Conservation (phyloP, 2,888 invertebrate species). For the Dioctria rufipes region DNA sequence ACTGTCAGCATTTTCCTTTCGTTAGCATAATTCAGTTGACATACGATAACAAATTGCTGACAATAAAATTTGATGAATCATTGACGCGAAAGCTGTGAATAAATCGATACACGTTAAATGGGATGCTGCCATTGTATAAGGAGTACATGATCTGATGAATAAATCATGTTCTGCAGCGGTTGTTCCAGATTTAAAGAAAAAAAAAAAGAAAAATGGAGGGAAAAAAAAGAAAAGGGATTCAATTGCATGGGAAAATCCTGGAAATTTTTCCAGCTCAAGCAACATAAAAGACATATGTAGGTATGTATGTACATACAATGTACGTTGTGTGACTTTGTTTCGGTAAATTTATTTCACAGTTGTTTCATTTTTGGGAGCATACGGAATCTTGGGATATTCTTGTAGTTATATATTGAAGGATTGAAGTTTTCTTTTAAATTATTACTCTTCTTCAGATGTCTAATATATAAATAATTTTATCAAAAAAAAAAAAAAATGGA, state of each 20-base stretch:
- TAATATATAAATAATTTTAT: too few relatives aligned
- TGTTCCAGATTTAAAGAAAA: conserved; percentile 24
- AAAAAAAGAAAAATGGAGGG: neutral
- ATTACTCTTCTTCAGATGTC: too few relatives aligned
- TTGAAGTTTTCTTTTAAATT: too few relatives aligned
- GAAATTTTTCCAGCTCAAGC: conserved; percentile 9
- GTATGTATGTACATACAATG: neutral
- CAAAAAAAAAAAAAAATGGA: too few relatives aligned
- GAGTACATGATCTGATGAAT: conserved; percentile 34
- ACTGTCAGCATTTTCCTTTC: conserved; percentile 50
- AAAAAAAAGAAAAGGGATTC: neutral
- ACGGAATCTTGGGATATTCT: too few relatives aligned
- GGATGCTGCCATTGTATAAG: conserved; percentile 10
- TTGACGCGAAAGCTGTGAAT: conserved; percentile 52
- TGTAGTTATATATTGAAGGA: too few relatives aligned
- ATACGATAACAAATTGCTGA: conserved; percentile 57
- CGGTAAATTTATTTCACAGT: conserved; percentile 6
- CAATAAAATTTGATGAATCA: conserved; percentile 55
- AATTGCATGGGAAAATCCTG: conserved; percentile 8
- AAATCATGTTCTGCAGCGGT: conserved; percentile 14
- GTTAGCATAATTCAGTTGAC: conserved; percentile 56
- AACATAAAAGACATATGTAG: too few relatives aligned
- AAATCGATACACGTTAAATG: conserved; percentile 31
- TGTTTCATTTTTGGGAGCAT: too few relatives aligned
- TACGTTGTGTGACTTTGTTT: conserved; percentile 14